Conservation (phyloP, 1,140 invertebrate species). For the Riptortus pedestris region DNA sequence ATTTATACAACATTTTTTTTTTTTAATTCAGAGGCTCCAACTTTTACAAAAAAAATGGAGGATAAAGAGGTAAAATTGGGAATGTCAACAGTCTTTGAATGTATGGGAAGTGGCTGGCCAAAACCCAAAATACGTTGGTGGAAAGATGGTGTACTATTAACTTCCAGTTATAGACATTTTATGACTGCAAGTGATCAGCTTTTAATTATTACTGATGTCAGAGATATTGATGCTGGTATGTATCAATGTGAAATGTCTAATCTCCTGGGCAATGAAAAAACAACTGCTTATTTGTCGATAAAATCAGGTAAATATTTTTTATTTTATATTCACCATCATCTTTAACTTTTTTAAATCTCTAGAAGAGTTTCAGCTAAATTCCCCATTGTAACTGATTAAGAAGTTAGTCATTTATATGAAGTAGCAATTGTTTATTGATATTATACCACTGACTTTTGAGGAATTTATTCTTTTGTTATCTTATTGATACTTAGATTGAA, state of each 20-base stretch:
- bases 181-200: slow-evolving; percentile 77
- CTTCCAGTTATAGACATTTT: slow-evolving; percentile 55
- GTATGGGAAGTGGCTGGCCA: slow-evolving; percentile 74
- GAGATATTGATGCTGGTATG: slow-evolving; percentile 61
- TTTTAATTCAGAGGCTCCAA: slow-evolving; percentile 57
- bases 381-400: no score
- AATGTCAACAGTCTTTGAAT: slow-evolving; percentile 73
- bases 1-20: not conserved
- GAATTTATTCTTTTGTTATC: no score
- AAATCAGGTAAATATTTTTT: slow-evolving; percentile 40
- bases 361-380: no score
- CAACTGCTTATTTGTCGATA: slow-evolving; percentile 44
- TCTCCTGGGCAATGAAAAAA: slow-evolving; percentile 57
- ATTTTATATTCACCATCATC: no score
- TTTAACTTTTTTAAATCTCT: no score
- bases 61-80: slow-evolving; percentile 69
- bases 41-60: slow-evolving; percentile 73
- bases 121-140: slow-evolving; percentile 79
- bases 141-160: slow-evolving; percentile 67
- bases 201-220: slow-evolving; percentile 72
- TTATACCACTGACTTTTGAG: no score
- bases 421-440: no score
- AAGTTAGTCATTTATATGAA: no score
- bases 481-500: no score
- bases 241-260: slow-evolving; percentile 86